A percentile compares a stretch with the other conserved stretches of the same genome.
phyloP scores from a whole-genome alignment of 1,140 invertebrate species.

The Gonioctena quinquepunctata region DNA sequence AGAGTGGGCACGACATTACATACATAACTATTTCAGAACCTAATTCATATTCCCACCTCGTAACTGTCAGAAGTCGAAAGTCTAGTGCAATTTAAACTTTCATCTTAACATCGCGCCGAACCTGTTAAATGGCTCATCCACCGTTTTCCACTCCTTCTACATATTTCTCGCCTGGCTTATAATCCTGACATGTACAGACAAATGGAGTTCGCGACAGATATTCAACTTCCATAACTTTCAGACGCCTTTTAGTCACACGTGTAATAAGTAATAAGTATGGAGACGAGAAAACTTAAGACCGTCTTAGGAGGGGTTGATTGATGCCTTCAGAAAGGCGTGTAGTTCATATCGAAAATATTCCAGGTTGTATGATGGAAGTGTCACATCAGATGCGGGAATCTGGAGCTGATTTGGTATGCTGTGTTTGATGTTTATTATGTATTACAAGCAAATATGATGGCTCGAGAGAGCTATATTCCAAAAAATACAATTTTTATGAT shows the following conservation, averaged over 20 bases:
- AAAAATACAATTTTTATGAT: no score
- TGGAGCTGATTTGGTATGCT: no score
- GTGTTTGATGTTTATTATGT: no score
- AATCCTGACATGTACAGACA: not conserved
- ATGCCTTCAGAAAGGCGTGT: not conserved
- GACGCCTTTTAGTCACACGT: not conserved
- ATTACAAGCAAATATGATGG: no score
- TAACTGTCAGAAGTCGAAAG: no score
- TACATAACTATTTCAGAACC: no score
- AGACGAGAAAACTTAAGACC: not conserved
- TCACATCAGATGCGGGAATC: not conserved
- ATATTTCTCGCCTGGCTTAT: not conserved
- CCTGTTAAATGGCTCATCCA: no score
- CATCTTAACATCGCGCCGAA: no score
- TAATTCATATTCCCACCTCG: no score
- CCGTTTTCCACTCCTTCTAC: not conserved
- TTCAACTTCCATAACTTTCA: not conserved
- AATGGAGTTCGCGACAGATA: not conserved
- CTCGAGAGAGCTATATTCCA: no score
- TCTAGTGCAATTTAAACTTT: no score
- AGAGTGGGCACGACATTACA: no score
- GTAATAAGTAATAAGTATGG: not conserved
- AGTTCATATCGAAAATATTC: not conserved
- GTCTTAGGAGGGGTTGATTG: not conserved
- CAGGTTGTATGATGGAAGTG: not conserved